Conservation (phyloP, 1,140 invertebrate genomes). For the Calycopis cecrops region DNA sequence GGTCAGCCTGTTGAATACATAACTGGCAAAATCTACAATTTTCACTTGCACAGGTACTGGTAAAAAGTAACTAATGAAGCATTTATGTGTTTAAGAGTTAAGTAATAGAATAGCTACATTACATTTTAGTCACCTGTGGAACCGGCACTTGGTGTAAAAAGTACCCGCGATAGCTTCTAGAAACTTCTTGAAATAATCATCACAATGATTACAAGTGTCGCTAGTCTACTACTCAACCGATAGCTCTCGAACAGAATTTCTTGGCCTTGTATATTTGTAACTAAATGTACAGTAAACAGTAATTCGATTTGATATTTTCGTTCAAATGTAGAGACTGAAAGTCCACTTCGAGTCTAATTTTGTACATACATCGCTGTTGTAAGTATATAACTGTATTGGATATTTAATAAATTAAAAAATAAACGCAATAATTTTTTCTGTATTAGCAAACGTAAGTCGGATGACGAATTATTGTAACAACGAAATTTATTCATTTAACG, state of each 20-base stretch:
- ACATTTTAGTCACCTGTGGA: too few species aligned
- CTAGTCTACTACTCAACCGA: not conserved
- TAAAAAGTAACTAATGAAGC: too few species aligned
- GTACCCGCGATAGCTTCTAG: constrained; percentile 5
- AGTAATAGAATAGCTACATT: too few species aligned
- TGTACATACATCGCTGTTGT: constrained; percentile 71
- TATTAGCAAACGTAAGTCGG: constrained; percentile 47
- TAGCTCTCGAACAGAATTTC: constrained; percentile 1
- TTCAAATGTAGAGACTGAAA: constrained; percentile 62
- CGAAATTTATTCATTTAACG: constrained; percentile 11
- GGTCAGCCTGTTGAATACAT: too few species aligned
- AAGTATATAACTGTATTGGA: constrained; percentile 63
- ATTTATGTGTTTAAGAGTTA: too few species aligned
- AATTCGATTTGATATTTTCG: constrained; percentile 47
- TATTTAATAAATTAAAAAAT: constrained; percentile 50
- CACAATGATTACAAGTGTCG: not conserved
- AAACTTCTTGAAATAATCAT: not conserved
- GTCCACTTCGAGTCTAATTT: constrained; percentile 72
- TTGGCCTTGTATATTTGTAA: constrained; percentile 65
- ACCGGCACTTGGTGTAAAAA: not conserved
- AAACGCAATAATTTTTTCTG: constrained; percentile 67
- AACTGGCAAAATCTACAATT: too few species aligned
- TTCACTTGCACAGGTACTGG: too few species aligned
- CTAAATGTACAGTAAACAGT: constrained; percentile 47
- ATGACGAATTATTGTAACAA: constrained; percentile 12